A percentile compares a stretch with the other conserved stretches of the same genome.
These are phyloP conservation scores for Indicator indicator DNA, from an alignment of 2,113 vertebrate species.

Conservation along the genomic window DNA sequence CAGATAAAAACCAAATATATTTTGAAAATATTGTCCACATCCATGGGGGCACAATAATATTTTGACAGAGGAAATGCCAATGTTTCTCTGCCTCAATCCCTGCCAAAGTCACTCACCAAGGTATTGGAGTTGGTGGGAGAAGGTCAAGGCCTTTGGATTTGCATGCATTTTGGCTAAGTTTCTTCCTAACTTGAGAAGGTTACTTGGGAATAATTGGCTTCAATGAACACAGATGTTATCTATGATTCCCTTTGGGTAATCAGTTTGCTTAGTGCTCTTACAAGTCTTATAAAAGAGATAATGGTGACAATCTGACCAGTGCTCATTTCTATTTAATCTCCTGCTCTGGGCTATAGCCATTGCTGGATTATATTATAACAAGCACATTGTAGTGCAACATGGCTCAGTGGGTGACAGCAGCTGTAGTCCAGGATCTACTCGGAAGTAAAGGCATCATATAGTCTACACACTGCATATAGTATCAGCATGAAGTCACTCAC, in stretches of 20 bases:
- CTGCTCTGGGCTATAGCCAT: not conserved
- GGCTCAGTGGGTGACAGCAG: not conserved
- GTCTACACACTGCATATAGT: not conserved
- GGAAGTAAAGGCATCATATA: not conserved
- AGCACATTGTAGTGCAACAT: not conserved
- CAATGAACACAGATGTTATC: not conserved
- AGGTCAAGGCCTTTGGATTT: conserved; percentile 26
- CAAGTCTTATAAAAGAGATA: not conserved
- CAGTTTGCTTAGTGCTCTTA: not conserved
- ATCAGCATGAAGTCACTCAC: not conserved
- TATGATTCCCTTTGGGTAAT: not conserved
- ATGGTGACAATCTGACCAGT: not conserved
- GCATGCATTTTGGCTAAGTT: not conserved
- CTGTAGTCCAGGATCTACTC: not conserved
- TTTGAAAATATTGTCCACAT: conserved; percentile 49
- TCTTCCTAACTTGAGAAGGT: not conserved
- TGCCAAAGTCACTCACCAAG: conserved; percentile 36
- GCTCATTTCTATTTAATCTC: not conserved
- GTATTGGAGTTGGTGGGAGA: conserved; percentile 32
- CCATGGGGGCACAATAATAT: conserved; percentile 61
- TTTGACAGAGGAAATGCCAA: conserved; percentile 61
- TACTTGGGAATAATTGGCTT: conserved; percentile 24
- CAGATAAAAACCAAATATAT: conserved; percentile 58
- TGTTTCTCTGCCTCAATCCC: conserved; percentile 37
- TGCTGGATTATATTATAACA: not conserved